Evolutionary conservation across 2,888 invertebrate genomes (phyloP), one percentile per base, ranked within the genome.

Genomic region (Cheilosia pagana): DNA sequence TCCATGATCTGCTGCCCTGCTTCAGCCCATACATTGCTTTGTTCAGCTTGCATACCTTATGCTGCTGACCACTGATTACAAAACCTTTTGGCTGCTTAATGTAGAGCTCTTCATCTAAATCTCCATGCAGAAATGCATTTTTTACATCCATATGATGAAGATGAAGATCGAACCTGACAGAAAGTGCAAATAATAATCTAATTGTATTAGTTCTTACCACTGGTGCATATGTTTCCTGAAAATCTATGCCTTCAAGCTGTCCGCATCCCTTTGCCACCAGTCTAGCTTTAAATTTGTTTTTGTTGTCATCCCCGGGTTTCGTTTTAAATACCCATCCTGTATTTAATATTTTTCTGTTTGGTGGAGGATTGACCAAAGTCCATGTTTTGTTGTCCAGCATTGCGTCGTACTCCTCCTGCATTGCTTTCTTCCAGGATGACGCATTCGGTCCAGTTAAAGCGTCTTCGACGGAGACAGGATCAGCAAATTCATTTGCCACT

Each of bases 231-330:
- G 50, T 63, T 63, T 63, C 50, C 35, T 63, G 48, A 50, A 50
- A 63, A 63, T 63, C 63, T 3, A 63, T 63, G 39, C 63, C 63
- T 50, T 63, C 63, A 16, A 63, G n/a, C 35, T 63, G 50, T 21
- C 50, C 35, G 50, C 48, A 50, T 6, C 63, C 63, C 14, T 63
- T 50, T 14, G 63, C 63, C 10, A 63, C 62, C 48, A 62, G 25
- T 25, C 52, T 52, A n/a, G 62, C 62, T 16, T 31, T 63, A 25
- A 16, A 35, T 1, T 25, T 31, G 14, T 35, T 43, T 7, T 12
- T n/a, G 6, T 60, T 14, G 5, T n/a, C 43, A n/a, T 21, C 25
- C 3, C 43, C 59, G 3, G 39, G 59, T 59, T 39, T 59, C 10
- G 41, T 41, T 59, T 59, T 59, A 21, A 41, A 59, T 41, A 59